Evolutionary conservation across 1,140 invertebrate species (phyloP).

Genomic region (Semibalanus balanoides): DNA sequence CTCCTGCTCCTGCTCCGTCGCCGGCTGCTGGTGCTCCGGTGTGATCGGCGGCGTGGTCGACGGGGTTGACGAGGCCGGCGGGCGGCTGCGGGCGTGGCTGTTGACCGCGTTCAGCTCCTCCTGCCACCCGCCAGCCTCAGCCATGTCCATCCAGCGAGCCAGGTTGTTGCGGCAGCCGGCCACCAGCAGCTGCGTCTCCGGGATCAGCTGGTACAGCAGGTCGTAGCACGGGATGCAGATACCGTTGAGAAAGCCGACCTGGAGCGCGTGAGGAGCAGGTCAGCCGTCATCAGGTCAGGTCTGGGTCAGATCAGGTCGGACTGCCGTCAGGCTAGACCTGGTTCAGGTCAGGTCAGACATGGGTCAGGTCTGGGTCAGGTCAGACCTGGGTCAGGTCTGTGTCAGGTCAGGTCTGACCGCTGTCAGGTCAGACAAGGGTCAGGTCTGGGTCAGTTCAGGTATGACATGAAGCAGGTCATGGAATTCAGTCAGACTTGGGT

Average conservation of each 20-base stretch:
- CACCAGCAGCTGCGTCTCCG: slow-evolving; percentile 51
- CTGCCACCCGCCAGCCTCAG: slow-evolving; percentile 22
- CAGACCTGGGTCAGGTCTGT: too few relatives aligned
- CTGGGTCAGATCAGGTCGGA: too few relatives aligned
- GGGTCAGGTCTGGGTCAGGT: too few relatives aligned
- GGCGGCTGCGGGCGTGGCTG: background rate
- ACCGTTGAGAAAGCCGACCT: slow-evolving; percentile 61
- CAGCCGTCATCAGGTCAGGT: too few relatives aligned
- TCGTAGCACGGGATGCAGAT: slow-evolving; percentile 71
- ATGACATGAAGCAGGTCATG: too few relatives aligned
- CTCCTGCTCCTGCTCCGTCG: slow-evolving; percentile 12
- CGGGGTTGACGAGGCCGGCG: background rate
- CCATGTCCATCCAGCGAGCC: slow-evolving; percentile 38
- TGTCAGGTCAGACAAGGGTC: too few relatives aligned
- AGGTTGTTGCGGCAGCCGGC: slow-evolving; percentile 47
- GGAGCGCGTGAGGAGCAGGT: slow-evolving; percentile 18
- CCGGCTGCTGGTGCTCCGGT: slow-evolving; percentile 6
- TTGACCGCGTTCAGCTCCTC: slow-evolving; percentile 1
- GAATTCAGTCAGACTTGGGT: too few relatives aligned
- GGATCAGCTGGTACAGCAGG: slow-evolving; percentile 48
- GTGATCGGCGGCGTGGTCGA: slow-evolving; percentile 3
- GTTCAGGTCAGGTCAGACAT: too few relatives aligned
- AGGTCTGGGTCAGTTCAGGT: too few relatives aligned
- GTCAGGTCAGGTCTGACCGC: too few relatives aligned
- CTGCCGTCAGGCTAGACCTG: too few relatives aligned